Evolutionary conservation across 1,140 invertebrate species (phyloP), one percentile per base, ranked within the genome.

Genomic region (Archivesica marissinica): DNA sequence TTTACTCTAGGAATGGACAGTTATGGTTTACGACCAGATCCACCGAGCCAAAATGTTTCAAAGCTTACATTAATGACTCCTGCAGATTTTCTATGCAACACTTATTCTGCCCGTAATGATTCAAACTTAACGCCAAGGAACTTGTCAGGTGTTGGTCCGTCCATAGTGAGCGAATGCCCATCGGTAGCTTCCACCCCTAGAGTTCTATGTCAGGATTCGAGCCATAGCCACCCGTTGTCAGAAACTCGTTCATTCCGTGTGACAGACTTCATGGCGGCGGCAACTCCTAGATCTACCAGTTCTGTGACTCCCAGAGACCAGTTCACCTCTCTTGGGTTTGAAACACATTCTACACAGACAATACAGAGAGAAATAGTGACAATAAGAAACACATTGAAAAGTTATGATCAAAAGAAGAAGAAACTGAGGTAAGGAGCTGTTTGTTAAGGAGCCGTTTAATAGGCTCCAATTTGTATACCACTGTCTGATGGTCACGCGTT

Each of bases 381-480:
- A 13, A 90, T 90, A 23, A 52, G 89, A 47, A 87, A 90, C 39
- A 82, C 61, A 20, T 70, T 90, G 35, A 74, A 79, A 38, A 50
- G 64, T 35, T 89, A 85, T 78, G 75, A 85, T 35, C 47, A 86
- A 20, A 88, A 89, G 70, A 89, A 89, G 75, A 86, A 88, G 52
- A 89, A 89, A 70, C 74, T 89, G 7, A 83, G 86, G 89, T 89
- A 44, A 87, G 66, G 68, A 28, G 25, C 28, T 25, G 38, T 68
- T n/a, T 33, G 17, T 17, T 9, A 44, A 44, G 41, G 41, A 17
- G 17, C 7, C 17, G 17, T 44, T 44, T 17, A 44, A 9, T 17
- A 44, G 7, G 7, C 17, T 9, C 41, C 17, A 44, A 44, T 44
- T 7, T 44, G 17, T 44, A 9, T 17, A 44, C 17, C 41, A 44